phyloP scores from a whole-genome alignment of 2,888 invertebrate species.

The Drosophila fungiperda region DNA sequence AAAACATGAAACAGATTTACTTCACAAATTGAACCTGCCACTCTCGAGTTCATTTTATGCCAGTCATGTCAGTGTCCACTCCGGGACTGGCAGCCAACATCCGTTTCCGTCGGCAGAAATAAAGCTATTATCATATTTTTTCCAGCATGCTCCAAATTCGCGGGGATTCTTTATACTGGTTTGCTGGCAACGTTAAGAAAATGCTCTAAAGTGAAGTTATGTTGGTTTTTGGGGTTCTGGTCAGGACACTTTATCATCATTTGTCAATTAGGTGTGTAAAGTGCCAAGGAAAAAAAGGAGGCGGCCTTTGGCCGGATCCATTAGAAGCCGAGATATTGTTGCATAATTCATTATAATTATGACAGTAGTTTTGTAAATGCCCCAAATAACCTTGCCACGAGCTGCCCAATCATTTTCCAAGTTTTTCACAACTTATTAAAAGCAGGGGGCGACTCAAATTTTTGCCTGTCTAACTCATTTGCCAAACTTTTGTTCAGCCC shows the following conservation, averaged over 20 bases:
- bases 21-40: slow-evolving; percentile 24
- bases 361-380: slow-evolving; percentile 61
- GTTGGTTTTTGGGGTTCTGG: slow-evolving; percentile 42
- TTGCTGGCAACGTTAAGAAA: slow-evolving; percentile 42
- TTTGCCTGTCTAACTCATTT: slow-evolving; percentile 46
- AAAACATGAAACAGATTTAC: neutral
- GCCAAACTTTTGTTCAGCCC: slow-evolving; percentile 55
- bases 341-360: slow-evolving; percentile 76
- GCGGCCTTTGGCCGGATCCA: slow-evolving; percentile 53
- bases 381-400: slow-evolving; percentile 17
- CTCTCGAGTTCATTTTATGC: slow-evolving; percentile 39
- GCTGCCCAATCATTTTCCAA: slow-evolving; percentile 52
- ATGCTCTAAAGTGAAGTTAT: slow-evolving; percentile 50
- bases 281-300: slow-evolving; percentile 25
- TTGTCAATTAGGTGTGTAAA: slow-evolving; percentile 75
- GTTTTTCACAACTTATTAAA: slow-evolving; percentile 36
- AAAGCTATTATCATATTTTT: slow-evolving; percentile 76
- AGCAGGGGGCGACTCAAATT: slow-evolving; percentile 14
- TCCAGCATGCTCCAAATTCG: slow-evolving; percentile 23
- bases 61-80: slow-evolving; percentile 73
- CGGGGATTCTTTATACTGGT: slow-evolving; percentile 7
- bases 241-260: slow-evolving; percentile 77
- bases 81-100: slow-evolving; percentile 69
- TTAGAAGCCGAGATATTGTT: slow-evolving; percentile 60
- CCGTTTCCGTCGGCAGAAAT: slow-evolving; percentile 74